Evolutionary conservation across 2,113 vertebrate genomes (phyloP).

Genomic region (Dasyprocta punctata): DNA sequence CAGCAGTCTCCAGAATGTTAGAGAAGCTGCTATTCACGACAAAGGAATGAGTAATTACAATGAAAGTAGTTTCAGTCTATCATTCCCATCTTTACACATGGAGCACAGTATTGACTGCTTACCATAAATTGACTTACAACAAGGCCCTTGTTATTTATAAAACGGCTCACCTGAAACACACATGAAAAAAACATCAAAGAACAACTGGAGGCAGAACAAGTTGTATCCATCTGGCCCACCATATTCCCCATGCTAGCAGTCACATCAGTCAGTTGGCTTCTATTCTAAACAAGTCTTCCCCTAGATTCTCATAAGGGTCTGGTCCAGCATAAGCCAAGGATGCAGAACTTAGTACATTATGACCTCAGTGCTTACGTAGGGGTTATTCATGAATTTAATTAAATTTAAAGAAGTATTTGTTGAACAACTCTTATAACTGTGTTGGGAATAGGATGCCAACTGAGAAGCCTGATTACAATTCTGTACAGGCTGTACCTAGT

Average conservation of each 20-base stretch:
- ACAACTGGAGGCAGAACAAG: neutral
- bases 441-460: accelerated
- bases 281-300: neutral
- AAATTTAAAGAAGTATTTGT: neutral
- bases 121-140: neutral
- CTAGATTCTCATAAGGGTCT: neutral
- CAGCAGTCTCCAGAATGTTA: neutral
- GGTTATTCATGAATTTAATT: neutral
- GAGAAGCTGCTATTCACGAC: neutral
- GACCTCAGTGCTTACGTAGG: accelerated
- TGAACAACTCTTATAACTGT: neutral
- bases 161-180: neutral
- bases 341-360: neutral
- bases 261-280: neutral
- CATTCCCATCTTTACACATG: accelerated
- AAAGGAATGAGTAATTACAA: constrained; percentile 38
- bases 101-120: neutral
- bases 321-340: neutral
- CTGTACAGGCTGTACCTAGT: neutral
- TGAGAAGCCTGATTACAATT: accelerated
- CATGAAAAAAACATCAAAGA: neutral
- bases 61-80: constrained; percentile 7
- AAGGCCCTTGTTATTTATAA: neutral
- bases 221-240: neutral
- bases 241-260: neutral